phyloP scores from a whole-genome alignment of 2,888 invertebrate species.

The Megastigmus dorsalis region DNA sequence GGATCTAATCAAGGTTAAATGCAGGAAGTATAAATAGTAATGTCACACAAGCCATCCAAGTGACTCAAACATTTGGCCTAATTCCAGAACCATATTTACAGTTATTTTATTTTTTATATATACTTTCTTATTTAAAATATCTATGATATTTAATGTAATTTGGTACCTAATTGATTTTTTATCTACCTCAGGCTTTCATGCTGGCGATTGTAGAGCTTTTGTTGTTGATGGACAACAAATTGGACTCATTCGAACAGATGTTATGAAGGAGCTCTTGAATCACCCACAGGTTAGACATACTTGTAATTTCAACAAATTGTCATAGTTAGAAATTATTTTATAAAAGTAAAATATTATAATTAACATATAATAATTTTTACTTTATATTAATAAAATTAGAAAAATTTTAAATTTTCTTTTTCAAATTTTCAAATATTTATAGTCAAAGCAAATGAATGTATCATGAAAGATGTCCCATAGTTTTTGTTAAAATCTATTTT shows the following conservation, averaged over 20 bases:
- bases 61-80: conserved; percentile 55
- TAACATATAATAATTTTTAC: too few relatives aligned
- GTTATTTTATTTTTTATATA: conserved; percentile 32
- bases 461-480: too few relatives aligned
- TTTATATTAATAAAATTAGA: too few relatives aligned
- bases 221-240: conserved; percentile 92
- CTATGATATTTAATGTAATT: conserved; percentile 38
- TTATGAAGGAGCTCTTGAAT: conserved; percentile 85
- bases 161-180: conserved; percentile 57
- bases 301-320: too few relatives aligned
- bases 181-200: conserved; percentile 81
- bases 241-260: conserved; percentile 89
- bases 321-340: too few relatives aligned
- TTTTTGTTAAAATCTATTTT: too few relatives aligned
- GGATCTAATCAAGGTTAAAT: conserved; percentile 51
- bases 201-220: conserved; percentile 89
- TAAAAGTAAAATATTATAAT: too few relatives aligned
- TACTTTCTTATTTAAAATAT: conserved; percentile 31
- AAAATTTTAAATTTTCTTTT: too few relatives aligned
- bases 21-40: conserved; percentile 58
- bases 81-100: conserved; percentile 54
- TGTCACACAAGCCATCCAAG: conserved; percentile 38
- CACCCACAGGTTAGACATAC: conserved; percentile 93
- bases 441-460: too few relatives aligned
- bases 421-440: not conserved